Base-by-base conservation (phyloP, 2,797 vertebrate species). In the Uromys caudimaculatus region DNA sequence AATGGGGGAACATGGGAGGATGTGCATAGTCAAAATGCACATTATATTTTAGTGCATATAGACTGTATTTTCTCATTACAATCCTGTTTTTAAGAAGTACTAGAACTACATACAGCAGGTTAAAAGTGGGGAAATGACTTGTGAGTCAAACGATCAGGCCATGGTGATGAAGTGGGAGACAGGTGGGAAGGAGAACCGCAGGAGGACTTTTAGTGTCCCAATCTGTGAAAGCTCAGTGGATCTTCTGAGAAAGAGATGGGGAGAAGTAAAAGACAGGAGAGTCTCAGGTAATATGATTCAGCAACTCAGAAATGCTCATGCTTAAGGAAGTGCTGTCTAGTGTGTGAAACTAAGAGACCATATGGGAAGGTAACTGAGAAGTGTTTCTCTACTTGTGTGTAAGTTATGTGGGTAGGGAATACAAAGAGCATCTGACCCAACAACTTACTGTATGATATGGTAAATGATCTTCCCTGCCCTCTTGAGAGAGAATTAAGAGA, bases 361-460 rank as follows among this genome's bases (percentile, higher is more conserved):
- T 1, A 12, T 12, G 13, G 32, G 82, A 88, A 89, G 60, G 60
- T 60, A 89, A 50, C 41, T 64, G 41, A 35, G 29, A 32, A 47
- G 50, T 75, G 13, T 38, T 94, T 94, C 12, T 91, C 64, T 75
- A 58, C 60, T 32, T 81, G 75, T 50, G 73, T 44, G 44, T 54
- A 24, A 6, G 16, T 24, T 17, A 32, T 1, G 4, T 8, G 16
- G 69, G 4, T 17, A 3, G 5, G 24, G 44, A 58, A 50, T 35
- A 75, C 76, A 96, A 96, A 3, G 27, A 73, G 52, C 60, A 94
- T 38, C 16, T 79, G 77, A 82, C n/a, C 71, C 52, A 92, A 60
- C 44, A 90, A 19, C 52, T 76, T 35, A 90, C 6, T n/a, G 84
- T 52, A n/a, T 35, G 1, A 0, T 62, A 38, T 56, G 60, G 32